Base-by-base conservation (phyloP, 2,888 invertebrate genomes). In the Lasioglossum morio region DNA sequence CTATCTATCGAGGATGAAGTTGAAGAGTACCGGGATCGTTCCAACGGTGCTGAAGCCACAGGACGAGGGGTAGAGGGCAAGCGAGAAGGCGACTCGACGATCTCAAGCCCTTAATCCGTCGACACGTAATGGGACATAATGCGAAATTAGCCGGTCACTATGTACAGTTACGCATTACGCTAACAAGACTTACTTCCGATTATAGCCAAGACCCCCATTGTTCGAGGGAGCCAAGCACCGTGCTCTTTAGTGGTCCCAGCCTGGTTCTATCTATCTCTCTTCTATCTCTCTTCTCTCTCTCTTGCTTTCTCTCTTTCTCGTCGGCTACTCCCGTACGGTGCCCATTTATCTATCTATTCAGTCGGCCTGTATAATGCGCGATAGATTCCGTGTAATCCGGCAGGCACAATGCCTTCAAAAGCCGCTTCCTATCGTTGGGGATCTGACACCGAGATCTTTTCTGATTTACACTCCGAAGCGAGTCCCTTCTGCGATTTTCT, bases 181-280 rank as follows among this genome's bases (percentile, higher is more conserved):
- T 94, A 94, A 94, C 94, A 93, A 94, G 94, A 92, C 92, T 93
- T 92, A 94, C 94, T 94, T 94, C 94, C 93, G 94, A 94, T 94
- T 93, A 92, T 89, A 93, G 93, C 84, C 89, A 92, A 90, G 91
- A 84, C 86, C 85, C 77, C 91, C 88, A 93, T 93, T 93, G 93
- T 93, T 93, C 92, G 88, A 88, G 85, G 85, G 87, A 92, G 90
- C 86, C 91, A 90, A 30, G 89, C 91, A 89, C 89, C 91, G 91
- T 90, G 87, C 88, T 91, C 89, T 92, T 93, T 89, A 89, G 90
- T 90, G 86, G 87, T 87, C 88, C 72, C 86, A 77, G 88, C 74
- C 79, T 48, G 66, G 34, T 48, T 70, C 37, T 37, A 37, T 37
- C 34, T 19, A 19, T 19, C 66, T 16, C 66, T 66, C 63, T 53